phyloP scores from a whole-genome alignment of 1,140 invertebrate species.

The Drosophila murphyi region DNA sequence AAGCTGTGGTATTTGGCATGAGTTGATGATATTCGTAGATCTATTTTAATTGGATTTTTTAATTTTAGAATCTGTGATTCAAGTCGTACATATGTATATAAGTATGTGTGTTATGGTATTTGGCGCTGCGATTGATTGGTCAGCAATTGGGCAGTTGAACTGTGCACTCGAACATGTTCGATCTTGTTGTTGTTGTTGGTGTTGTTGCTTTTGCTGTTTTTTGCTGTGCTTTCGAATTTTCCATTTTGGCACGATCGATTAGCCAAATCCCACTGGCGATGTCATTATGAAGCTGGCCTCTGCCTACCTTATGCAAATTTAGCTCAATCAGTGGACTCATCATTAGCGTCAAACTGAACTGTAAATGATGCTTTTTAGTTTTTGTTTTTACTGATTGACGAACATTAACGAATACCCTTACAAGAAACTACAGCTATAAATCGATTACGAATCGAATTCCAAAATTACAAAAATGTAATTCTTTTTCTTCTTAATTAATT shows the following conservation, averaged over 20 bases:
- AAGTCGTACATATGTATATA: no score
- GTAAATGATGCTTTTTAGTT: constrained; percentile 9
- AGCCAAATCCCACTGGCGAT: constrained; percentile 38
- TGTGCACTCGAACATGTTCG: constrained; percentile 35
- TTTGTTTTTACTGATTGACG: background rate
- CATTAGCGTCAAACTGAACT: constrained; percentile 34
- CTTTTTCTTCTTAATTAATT: no score
- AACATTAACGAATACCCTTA: constrained; percentile 4
- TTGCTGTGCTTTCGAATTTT: background rate
- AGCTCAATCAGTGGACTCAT: constrained; percentile 2
- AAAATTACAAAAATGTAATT: no score
- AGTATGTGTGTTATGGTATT: background rate
- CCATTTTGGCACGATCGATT: constrained; percentile 46
- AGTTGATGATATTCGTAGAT: no score
- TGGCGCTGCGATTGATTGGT: constrained; percentile 12
- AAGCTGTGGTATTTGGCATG: no score
- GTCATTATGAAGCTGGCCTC: constrained; percentile 28
- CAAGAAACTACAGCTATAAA: background rate
- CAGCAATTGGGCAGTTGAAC: background rate
- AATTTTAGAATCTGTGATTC: no score
- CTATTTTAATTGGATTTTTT: no score
- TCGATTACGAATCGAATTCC: no score
- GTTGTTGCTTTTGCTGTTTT: no score
- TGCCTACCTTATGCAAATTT: constrained; percentile 28
- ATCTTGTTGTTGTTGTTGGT: background rate